Conservation (phyloP, 2,888 invertebrate species). For the Diaphora mendica region DNA sequence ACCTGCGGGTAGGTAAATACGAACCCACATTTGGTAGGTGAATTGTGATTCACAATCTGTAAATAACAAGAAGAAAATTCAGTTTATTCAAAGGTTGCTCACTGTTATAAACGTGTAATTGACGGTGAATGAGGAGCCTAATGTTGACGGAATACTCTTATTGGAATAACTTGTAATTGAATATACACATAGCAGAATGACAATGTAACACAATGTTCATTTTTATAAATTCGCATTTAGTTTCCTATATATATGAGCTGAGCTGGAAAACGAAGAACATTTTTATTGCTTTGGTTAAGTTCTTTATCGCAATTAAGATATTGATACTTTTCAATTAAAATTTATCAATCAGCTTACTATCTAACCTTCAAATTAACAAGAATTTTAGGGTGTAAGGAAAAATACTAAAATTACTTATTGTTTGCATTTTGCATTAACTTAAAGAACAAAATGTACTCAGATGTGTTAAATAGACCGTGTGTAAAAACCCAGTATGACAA, state of each 20-base stretch:
- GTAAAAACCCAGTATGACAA: slow-evolving; percentile 72
- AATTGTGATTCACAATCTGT: slow-evolving; percentile 78
- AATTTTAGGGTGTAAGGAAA: background rate
- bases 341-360: too few relatives aligned
- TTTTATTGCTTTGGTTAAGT: slow-evolving; percentile 17
- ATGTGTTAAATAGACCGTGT: slow-evolving; percentile 64
- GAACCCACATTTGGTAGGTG: slow-evolving; percentile 78
- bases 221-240: slow-evolving; percentile 37
- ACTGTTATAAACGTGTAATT: slow-evolving; percentile 58
- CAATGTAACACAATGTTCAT: slow-evolving; percentile 37
- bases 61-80: slow-evolving; percentile 70
- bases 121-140: slow-evolving; percentile 26
- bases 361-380: background rate
- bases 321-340: background rate
- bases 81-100: slow-evolving; percentile 57
- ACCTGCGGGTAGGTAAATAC: slow-evolving; percentile 84
- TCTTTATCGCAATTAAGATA: slow-evolving; percentile 13
- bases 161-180: slow-evolving; percentile 50
- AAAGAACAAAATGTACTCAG: slow-evolving; percentile 45
- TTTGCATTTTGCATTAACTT: slow-evolving; percentile 5
- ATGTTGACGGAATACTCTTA: slow-evolving; percentile 34
- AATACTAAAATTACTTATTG: background rate
- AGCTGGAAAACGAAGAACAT: too few relatives aligned
- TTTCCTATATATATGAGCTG: slow-evolving; percentile 18
- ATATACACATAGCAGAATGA: slow-evolving; percentile 31